Evolutionary conservation across 1,140 invertebrate genomes (phyloP), one percentile per base, ranked within the genome.

Genomic region (Sarcophaga peregrina): DNA sequence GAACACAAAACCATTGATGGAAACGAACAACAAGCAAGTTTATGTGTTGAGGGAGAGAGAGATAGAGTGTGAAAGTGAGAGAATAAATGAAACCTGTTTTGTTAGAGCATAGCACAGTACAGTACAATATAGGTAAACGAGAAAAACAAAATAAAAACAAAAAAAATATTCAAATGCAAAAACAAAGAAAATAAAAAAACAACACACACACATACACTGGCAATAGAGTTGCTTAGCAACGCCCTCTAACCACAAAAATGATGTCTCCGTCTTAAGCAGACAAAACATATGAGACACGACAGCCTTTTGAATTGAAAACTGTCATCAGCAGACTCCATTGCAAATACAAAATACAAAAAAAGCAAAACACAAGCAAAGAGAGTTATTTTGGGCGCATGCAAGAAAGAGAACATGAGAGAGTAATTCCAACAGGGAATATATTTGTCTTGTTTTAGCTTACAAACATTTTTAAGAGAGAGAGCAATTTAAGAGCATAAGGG

Each of bases 211-310:
- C 74, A 72, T 45, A 58, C 73, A 81, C 54, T 48, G 15, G 52
- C 15, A 17, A 72, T 80, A 82, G 85, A 88, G 88, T 89, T 89
- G 88, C 88, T 89, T 89, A 89, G 88, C 87, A 89, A 89, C 88
- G 88, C 88, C 88, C 88, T 87, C 88, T 87, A 81, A 83, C 83
- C 83, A 83, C 80, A 75, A 15, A 81, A 74, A 62, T 68, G 81
- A 84, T 85, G 84, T 50, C 75, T 78, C 75, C 75, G 75, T 78
- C 75, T 78, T 78, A 50, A 50, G 47, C 75, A 78, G 75, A 78
- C 50, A 84, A 84, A 86, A 52, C 75, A 78, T 50, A 78, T 78
- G 75, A 78, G 75, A 78, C 47, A 78, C 50, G 75, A 50, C 75
- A 78, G 20, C 75, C 15, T 78, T 78, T 78, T 78, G 75, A 78